Evolutionary conservation across 1,140 invertebrate genomes (phyloP).

Genomic region (Agraylea sexmaculata): DNA sequence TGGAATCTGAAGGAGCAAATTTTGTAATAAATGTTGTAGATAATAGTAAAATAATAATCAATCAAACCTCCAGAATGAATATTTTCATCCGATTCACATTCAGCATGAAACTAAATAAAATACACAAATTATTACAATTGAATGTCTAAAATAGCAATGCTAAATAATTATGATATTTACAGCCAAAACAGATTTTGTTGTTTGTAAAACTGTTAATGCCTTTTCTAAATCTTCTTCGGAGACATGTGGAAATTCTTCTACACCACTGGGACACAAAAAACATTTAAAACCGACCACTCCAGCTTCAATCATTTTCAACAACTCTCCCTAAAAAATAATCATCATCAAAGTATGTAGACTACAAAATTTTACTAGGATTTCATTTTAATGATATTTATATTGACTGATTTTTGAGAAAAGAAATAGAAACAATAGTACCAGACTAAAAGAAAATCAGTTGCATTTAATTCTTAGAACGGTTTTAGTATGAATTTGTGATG

Average conservation of each 20-base stretch:
- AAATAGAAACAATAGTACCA: slow-evolving; percentile 2
- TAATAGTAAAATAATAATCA: slow-evolving; percentile 9
- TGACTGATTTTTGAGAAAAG: not conserved
- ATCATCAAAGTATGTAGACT: slow-evolving; percentile 6
- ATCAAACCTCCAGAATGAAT: not conserved
- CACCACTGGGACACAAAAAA: slow-evolving; percentile 54
- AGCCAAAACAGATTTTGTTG: slow-evolving; percentile 44
- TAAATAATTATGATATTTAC: slow-evolving; percentile 30
- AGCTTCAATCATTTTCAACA: slow-evolving; percentile 45
- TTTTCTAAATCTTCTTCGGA: slow-evolving; percentile 40
- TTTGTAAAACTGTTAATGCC: slow-evolving; percentile 42
- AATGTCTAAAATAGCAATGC: not conserved
- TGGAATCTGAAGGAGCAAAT: slow-evolving; percentile 33
- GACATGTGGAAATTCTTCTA: slow-evolving; percentile 53
- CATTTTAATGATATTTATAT: slow-evolving; percentile 5
- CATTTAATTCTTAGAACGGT: slow-evolving; percentile 10
- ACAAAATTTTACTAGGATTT: slow-evolving; percentile 9
- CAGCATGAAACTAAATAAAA: slow-evolving; percentile 53
- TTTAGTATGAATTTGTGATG: no score
- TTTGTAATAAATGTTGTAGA: not conserved
- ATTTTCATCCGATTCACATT: slow-evolving; percentile 38
- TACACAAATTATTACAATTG: slow-evolving; percentile 10
- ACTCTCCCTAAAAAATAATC: slow-evolving; percentile 39
- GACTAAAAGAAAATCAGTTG: no score
- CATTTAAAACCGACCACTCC: slow-evolving; percentile 66